A percentile compares a stretch with the other conserved stretches of the same genome.
phyloP scores from a whole-genome alignment of 2,888 invertebrate genomes.

The Drosophila nigritarsus region DNA sequence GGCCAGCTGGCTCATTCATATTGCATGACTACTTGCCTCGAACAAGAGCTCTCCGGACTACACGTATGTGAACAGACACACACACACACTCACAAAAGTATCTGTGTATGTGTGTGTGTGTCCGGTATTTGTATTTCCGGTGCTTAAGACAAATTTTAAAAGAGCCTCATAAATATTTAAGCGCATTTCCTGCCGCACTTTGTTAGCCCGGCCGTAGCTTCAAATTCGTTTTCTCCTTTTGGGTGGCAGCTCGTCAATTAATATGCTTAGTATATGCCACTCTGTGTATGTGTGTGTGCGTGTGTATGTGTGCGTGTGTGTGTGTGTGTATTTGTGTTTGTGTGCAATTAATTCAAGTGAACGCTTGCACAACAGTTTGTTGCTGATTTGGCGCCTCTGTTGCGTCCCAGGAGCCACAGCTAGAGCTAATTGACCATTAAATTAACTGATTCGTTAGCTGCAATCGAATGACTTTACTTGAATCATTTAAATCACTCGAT shows the following conservation, averaged over 20 bases:
- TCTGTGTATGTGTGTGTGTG: not conserved
- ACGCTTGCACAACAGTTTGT: conserved; percentile 37
- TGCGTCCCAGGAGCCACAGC: conserved; percentile 9
- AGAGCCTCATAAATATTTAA: conserved; percentile 73
- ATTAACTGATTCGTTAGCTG: conserved; percentile 6
- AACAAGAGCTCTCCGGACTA: conserved; percentile 11
- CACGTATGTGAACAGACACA: conserved; percentile 8
- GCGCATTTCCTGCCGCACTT: conserved; percentile 71
- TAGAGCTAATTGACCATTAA: conserved; percentile 50
- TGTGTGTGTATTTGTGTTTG: not conserved
- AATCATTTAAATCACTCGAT: not conserved
- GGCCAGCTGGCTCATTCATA: conserved; percentile 57
- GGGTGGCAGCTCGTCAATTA: conserved; percentile 56
- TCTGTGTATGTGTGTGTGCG: conserved; percentile 7
- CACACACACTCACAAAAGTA: not conserved
- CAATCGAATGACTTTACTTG: conserved; percentile 13
- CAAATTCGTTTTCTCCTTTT: conserved; percentile 42
- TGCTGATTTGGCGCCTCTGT: conserved; percentile 23
- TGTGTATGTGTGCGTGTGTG: conserved; percentile 1
- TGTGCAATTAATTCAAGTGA: conserved; percentile 66
- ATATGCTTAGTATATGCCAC: conserved; percentile 31
- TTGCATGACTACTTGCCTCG: conserved; percentile 46
- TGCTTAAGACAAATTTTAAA: conserved; percentile 80
- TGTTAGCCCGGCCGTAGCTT: conserved; percentile 41
- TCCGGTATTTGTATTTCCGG: conserved; percentile 75